phyloP scores from a whole-genome alignment of 2,113 vertebrate genomes.

The Motacilla alba region DNA sequence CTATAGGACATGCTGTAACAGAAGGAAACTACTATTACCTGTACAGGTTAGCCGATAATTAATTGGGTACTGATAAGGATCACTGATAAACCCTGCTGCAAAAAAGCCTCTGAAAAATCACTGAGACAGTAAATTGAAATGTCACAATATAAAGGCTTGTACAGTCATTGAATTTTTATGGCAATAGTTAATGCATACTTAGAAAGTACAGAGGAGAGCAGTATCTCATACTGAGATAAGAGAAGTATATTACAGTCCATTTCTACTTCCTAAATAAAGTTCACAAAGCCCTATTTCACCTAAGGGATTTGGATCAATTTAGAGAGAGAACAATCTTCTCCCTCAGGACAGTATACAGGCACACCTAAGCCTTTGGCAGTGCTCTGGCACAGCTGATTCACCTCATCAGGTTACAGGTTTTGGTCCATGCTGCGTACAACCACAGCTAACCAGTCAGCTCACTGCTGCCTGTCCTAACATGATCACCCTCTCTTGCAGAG shows the following conservation, averaged over 20 bases:
- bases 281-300: neutral
- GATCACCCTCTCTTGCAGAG: neutral
- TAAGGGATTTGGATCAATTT: neutral
- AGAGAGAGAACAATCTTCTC: neutral
- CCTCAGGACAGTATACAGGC: neutral
- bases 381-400: neutral
- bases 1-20: neutral
- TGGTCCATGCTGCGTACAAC: neutral
- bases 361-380: neutral
- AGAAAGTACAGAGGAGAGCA: neutral
- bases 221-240: neutral
- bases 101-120: neutral
- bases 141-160: neutral
- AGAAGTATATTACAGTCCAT: neutral
- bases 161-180: neutral
- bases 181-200: neutral
- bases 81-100: neutral
- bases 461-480: rapidly evolving
- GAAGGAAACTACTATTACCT: neutral
- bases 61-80: neutral
- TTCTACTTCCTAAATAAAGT: neutral
- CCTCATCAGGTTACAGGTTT: neutral
- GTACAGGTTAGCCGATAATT: neutral
- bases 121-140: neutral
- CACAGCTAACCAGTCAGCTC: neutral